phyloP scores from a whole-genome alignment of 2,113 vertebrate genomes.

The Gymnogyps californianus region DNA sequence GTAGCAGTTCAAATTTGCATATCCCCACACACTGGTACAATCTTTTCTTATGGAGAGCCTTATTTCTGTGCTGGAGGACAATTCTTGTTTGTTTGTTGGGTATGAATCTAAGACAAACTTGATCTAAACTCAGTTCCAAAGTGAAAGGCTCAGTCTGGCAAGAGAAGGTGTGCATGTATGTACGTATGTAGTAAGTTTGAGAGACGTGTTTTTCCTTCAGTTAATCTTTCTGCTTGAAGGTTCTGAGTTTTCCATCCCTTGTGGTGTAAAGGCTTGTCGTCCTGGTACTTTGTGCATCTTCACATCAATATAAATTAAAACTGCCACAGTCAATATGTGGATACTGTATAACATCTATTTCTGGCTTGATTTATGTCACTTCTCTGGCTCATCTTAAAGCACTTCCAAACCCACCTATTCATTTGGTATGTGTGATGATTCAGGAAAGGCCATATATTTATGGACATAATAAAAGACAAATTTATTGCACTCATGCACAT shows the following conservation, averaged over 20 bases:
- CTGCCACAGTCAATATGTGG: neutral
- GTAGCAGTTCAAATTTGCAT: rapidly evolving
- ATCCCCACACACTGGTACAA: rapidly evolving
- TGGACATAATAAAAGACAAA: neutral
- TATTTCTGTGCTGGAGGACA: neutral
- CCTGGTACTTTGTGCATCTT: neutral
- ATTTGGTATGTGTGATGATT: neutral
- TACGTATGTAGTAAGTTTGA: neutral
- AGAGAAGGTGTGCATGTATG: neutral
- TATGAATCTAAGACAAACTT: neutral
- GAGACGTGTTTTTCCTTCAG: neutral
- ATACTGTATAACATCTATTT: neutral
- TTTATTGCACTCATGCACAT: neutral
- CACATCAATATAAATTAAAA: neutral
- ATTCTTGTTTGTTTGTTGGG: neutral
- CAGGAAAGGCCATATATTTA: neutral
- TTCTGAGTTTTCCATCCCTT: neutral
- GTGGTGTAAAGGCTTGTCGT: neutral
- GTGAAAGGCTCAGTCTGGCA: neutral
- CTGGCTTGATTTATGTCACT: neutral
- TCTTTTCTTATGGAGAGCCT: neutral
- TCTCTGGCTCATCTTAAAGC: neutral
- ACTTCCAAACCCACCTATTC: neutral
- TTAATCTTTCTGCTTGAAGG: neutral
- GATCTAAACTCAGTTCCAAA: neutral